Evolutionary conservation across 2,888 invertebrate genomes (phyloP).

Genomic region (Scotopteryx bipunctaria): DNA sequence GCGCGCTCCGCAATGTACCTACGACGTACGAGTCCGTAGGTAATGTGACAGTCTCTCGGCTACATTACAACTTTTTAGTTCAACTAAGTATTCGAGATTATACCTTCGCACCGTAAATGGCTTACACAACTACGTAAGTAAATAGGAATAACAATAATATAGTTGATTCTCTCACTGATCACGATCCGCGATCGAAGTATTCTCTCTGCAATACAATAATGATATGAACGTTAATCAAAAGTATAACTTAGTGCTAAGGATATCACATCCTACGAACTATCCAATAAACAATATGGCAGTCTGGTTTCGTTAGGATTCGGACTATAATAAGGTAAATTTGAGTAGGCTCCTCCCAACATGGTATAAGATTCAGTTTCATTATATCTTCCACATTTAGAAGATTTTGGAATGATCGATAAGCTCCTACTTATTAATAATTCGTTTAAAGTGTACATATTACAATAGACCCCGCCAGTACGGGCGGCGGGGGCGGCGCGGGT

Average conservation of each 20-base stretch:
- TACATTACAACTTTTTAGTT: too few species aligned
- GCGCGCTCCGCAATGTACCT: too few species aligned
- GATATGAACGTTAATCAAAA: neutral
- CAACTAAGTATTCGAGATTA: too few species aligned
- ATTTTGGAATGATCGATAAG: neutral
- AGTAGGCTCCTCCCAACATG: neutral
- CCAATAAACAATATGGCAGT: slow-evolving; percentile 61
- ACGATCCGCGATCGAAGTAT: neutral
- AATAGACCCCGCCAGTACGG: too few species aligned
- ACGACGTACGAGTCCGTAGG: too few species aligned
- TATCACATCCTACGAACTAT: slow-evolving; percentile 27
- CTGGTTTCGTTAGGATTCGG: slow-evolving; percentile 44
- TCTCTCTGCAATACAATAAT: neutral
- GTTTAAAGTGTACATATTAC: neutral
- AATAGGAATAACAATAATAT: neutral
- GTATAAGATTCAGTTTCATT: too few species aligned
- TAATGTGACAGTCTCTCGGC: too few species aligned
- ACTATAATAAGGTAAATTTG: neutral
- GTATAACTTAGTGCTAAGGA: slow-evolving; percentile 26
- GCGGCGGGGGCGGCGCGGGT: neutral
- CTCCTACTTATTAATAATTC: neutral
- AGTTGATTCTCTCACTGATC: too few species aligned
- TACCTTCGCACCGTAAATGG: too few species aligned
- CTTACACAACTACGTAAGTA: neutral
- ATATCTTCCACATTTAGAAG: neutral